Conservation (phyloP, 2,113 vertebrate species). For the Tympanuchus pallidicinctus region DNA sequence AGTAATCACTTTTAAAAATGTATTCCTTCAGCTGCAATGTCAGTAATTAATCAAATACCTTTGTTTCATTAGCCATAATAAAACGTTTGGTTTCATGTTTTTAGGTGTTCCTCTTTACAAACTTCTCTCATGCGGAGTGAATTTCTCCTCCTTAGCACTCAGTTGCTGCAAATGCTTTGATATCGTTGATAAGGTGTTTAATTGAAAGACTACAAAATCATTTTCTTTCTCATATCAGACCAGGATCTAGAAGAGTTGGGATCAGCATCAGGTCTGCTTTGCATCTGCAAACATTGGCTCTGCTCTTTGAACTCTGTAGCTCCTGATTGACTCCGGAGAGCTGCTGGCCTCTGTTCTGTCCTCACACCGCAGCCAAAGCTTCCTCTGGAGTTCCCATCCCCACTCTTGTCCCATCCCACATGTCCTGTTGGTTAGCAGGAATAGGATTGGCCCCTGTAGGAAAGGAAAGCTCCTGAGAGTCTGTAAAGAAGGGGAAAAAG, state of each 20-base stretch:
- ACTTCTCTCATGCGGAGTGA: background rate
- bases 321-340: background rate
- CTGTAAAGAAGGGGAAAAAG: background rate
- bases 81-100: slow-evolving; percentile 45
- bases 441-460: background rate
- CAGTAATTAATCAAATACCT: slow-evolving; percentile 70
- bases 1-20: slow-evolving; percentile 43
- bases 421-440: background rate
- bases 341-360: background rate
- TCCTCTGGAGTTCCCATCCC: background rate
- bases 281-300: slow-evolving; percentile 26
- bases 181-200: slow-evolving; percentile 31
- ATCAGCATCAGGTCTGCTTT: slow-evolving; percentile 43
- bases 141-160: slow-evolving; percentile 9
- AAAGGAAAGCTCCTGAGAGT: background rate
- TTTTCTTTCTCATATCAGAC: background rate
- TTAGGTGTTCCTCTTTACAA: slow-evolving; percentile 47
- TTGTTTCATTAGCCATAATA: slow-evolving; percentile 64
- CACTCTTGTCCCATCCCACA: background rate
- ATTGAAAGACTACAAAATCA: slow-evolving; percentile 33
- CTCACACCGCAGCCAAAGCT: background rate
- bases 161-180: slow-evolving; percentile 17
- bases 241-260: slow-evolving; percentile 35
- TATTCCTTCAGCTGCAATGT: background rate
- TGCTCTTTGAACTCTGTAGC: slow-evolving; percentile 15